Evolutionary conservation across 2,888 invertebrate genomes (phyloP), one percentile per base, ranked within the genome.

Genomic region (Ashinkailepas kermadecensis): DNA sequence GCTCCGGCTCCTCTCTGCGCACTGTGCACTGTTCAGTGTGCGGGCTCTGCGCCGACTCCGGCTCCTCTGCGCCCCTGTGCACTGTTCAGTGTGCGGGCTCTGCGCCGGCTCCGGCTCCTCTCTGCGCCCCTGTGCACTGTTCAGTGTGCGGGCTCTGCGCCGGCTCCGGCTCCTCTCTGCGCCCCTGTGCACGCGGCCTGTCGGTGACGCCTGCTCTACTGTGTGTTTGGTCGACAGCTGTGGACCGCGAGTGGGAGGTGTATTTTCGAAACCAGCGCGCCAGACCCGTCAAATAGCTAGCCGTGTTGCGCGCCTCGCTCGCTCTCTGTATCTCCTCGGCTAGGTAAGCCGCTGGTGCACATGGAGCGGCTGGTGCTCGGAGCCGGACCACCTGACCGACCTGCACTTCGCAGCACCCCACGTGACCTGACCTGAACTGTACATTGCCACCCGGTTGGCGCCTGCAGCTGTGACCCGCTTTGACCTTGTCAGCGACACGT

Each of bases 381-480:
- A 39, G 39, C 39, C 39, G 39, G 39, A 39, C 39, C 39, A 39
- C 39, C 39, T 39, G 39, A 39, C 39, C 39, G 39, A 39, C 39
- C 39, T 4, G 39, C 39, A 39, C 39, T 23, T 15, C 70, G 15
- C 3, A 70, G 9, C 39, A 39, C 39, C 65, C n/a, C 21, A 21
- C 74, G 9, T 74, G 74, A 56, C 56, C 74, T 56, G 21, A 74
- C 74, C 54, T 56, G 74, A 74, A 54, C 74, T 74, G 74, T n/a
- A n/a, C 39, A 39, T 56, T 56, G 21, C 56, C 21, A 74, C 18
- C 74, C n/a, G 74, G 25, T 11, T 10, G 23, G 67, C 7, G 25
- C 67, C 12, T 67, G 67, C 10, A 13, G 64, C 21, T 18, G n/a
- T 6, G n/a, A 70, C 70, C 67, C 13, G 25, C 25, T 2, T 13